Evolutionary conservation across 2,888 invertebrate genomes (phyloP), one percentile per base, ranked within the genome.

Genomic region (Machimus rusticus): DNA sequence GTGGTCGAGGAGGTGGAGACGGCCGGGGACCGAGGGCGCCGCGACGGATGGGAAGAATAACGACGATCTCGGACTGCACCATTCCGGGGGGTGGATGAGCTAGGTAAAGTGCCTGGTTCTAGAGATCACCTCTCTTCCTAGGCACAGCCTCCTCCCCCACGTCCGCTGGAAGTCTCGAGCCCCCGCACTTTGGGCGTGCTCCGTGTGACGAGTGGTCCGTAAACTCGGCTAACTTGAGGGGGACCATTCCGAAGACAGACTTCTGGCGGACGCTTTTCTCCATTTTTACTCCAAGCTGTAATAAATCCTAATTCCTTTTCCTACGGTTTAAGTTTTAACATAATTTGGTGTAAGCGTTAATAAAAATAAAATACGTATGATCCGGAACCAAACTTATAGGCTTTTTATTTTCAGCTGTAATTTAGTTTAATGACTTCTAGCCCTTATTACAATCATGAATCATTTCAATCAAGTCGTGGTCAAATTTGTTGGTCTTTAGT

Each of bases 51-150:
- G 88, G 88, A 4, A 34, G 88, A 28, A 87, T 88, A 77, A 28
- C 77, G 37, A 87, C 84, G 9, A 51, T 88, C 6, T 43, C 88
- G 0, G 88, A 88, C 46, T 86, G 84, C n/a, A 74, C 74, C n/a
- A 86, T 86, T 43, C 87, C 88, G 19, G 88, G 88, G 6, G 88
- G 88, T 39, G 88, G 88, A 86, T 88, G 88, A 86, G 46, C 81
- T 5, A 39, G 86, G 51, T 88, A 88, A 88, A 66, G 82, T 87
- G 88, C 77, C 23, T 46, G 51, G 66, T 77, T 55, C 9, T 19
- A 34, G 74, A 55, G 76, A 34, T 76, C 43, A 31, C 55, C 37
- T 55, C 74, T 74, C 55, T 43, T 12, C 28, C 28, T 76, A 77
- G 51, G 86, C 77, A 77, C 86, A 51, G 77, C 55, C 19, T 43